Conservation (phyloP, 2,888 invertebrate genomes). For the Argyresthia albistria region DNA sequence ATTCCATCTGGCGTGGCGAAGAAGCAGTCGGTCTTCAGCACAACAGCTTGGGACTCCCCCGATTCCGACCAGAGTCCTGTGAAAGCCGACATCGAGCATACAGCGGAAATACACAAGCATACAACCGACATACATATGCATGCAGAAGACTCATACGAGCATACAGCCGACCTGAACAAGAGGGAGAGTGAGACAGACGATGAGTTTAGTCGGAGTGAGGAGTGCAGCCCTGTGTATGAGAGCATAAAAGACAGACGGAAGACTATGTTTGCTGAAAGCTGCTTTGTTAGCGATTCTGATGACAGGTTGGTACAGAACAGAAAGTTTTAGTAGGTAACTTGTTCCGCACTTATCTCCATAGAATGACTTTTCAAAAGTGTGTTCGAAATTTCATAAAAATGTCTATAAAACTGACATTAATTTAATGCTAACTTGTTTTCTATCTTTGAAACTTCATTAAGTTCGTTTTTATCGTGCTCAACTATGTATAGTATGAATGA, state of each 20-base stretch:
- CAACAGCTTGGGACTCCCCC: constrained; percentile 43
- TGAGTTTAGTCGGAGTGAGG: constrained; percentile 23
- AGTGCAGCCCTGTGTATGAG: constrained; percentile 41
- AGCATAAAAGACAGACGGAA: constrained; percentile 20
- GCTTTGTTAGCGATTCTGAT: constrained; percentile 26
- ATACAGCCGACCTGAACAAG: constrained; percentile 20
- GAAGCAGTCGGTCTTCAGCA: constrained; percentile 37
- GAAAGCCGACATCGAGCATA: constrained; percentile 28
- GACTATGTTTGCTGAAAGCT: constrained; percentile 26
- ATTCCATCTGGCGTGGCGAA: constrained; percentile 43
- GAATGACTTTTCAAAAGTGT: too few species aligned
- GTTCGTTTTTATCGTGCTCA: too few species aligned
- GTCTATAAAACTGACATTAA: too few species aligned
- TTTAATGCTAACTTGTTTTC: too few species aligned
- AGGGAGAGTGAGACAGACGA: constrained; percentile 42
- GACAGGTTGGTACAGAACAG: too few species aligned
- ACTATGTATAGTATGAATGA: too few species aligned
- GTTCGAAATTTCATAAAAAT: too few species aligned
- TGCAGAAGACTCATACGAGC: too few species aligned
- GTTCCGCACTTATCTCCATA: too few species aligned
- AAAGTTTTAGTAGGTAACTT: too few species aligned
- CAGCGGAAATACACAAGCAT: constrained; percentile 33
- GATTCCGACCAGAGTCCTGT: constrained; percentile 51
- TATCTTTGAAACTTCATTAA: too few species aligned
- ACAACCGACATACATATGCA: constrained; percentile 4